Evolutionary conservation across 2,888 invertebrate species (phyloP).

Genomic region (Boloria selene): DNA sequence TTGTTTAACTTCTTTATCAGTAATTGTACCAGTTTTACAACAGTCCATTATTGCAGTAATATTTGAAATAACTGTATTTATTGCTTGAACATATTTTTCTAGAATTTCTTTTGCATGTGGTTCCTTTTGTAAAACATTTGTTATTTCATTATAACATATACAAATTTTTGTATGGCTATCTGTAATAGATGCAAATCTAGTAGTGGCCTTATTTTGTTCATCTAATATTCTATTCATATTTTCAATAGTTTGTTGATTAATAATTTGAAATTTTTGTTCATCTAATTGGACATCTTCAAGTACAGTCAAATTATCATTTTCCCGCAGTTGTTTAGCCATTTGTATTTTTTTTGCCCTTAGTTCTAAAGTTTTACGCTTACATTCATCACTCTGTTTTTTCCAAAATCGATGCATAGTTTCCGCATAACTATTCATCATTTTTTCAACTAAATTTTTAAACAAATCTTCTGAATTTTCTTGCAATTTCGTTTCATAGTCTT

Average conservation of each 20-base stretch:
- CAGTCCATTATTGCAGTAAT: slow-evolving; percentile 73
- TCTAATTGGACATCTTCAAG: slow-evolving; percentile 71
- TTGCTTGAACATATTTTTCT: slow-evolving; percentile 66
- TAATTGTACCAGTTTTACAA: slow-evolving; percentile 67
- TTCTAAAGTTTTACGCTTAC: slow-evolving; percentile 65
- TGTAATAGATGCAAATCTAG: slow-evolving; percentile 79
- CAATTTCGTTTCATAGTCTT: slow-evolving; percentile 59
- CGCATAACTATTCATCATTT: slow-evolving; percentile 62
- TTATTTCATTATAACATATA: slow-evolving; percentile 80
- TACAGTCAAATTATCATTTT: slow-evolving; percentile 77
- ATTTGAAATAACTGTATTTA: slow-evolving; percentile 66
- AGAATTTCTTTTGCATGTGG: slow-evolving; percentile 64
- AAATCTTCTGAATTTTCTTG: slow-evolving; percentile 57
- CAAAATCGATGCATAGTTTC: slow-evolving; percentile 61
- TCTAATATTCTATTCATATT: slow-evolving; percentile 78
- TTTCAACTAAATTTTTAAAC: slow-evolving; percentile 63
- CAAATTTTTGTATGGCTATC: slow-evolving; percentile 82
- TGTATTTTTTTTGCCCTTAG: slow-evolving; percentile 65
- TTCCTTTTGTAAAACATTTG: slow-evolving; percentile 69
- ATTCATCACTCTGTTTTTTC: slow-evolving; percentile 64
- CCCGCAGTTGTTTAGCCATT: slow-evolving; percentile 70
- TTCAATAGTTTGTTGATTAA: slow-evolving; percentile 69
- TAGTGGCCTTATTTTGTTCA: slow-evolving; percentile 73
- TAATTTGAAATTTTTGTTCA: slow-evolving; percentile 74
- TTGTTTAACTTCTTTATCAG: slow-evolving; percentile 79